Percentiles rank a stretch among this genome's conserved stretches.
Evolutionary conservation across 2,113 vertebrate genomes (phyloP).

Genomic region (Rhombomys opimus): DNA sequence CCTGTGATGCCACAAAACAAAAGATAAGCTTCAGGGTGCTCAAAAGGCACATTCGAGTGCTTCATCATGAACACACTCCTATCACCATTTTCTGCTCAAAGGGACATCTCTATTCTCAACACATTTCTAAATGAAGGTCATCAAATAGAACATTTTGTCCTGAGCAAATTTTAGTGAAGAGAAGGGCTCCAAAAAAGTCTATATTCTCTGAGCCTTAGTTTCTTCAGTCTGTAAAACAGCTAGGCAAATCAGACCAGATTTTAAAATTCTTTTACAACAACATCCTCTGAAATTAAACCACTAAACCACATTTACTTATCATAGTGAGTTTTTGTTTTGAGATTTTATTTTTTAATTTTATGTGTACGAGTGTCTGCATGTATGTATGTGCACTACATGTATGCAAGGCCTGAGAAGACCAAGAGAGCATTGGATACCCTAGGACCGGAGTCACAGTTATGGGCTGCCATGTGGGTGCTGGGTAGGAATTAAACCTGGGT

Average conservation of each 20-base stretch:
- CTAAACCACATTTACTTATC: not conserved
- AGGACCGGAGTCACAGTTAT: not conserved
- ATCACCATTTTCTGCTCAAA: conserved; percentile 5
- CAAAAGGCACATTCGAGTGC: not conserved
- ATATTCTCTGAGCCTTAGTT: not conserved
- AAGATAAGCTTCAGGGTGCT: not conserved
- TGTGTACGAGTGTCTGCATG: not conserved
- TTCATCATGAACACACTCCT: not conserved
- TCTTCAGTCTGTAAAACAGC: not conserved
- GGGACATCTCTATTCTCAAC: not conserved
- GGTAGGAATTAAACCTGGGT: not conserved
- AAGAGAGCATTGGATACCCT: not conserved
- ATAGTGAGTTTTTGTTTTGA: not conserved
- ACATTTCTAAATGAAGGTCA: conserved; percentile 53
- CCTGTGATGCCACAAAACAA: conserved; percentile 39
- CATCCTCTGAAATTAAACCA: not conserved
- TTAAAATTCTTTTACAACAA: conserved; percentile 10
- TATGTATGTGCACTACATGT: too few relatives aligned
- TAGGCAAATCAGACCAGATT: conserved; percentile 50
- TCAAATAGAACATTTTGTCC: not conserved
- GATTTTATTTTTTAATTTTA: not conserved
- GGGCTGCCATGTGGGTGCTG: not conserved
- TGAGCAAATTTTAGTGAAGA: not conserved
- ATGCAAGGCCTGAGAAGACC: not conserved
- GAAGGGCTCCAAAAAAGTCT: conserved; percentile 16